phyloP scores from a whole-genome alignment of 2,888 invertebrate species.

The Cotesia congregata region DNA sequence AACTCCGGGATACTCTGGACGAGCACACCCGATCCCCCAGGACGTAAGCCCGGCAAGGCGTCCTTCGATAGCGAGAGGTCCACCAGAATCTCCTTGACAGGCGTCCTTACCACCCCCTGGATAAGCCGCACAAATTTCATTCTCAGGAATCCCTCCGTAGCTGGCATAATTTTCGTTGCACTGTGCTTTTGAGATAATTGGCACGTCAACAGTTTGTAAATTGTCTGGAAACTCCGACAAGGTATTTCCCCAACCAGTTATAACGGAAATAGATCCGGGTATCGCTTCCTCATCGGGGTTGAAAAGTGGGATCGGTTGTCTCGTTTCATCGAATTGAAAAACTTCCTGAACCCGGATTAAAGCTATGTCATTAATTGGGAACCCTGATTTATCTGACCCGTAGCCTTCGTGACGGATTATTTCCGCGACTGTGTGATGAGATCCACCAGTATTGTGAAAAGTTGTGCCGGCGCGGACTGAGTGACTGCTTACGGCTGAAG shows the following conservation, averaged over 20 bases:
- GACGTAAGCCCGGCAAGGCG: constrained; percentile 56
- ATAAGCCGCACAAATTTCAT: constrained; percentile 74
- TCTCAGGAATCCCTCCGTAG: constrained; percentile 54
- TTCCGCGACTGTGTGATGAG: constrained; percentile 35
- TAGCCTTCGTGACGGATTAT: constrained; percentile 39
- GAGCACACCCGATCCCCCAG: constrained; percentile 73
- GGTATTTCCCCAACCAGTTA: constrained; percentile 56
- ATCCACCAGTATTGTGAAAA: constrained; percentile 60
- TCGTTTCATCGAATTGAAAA: constrained; percentile 70
- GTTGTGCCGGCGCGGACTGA: constrained; percentile 61
- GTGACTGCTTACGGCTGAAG: constrained; percentile 54
- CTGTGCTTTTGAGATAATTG: constrained; percentile 71
- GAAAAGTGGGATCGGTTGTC: constrained; percentile 70
- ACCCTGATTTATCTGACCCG: neutral
- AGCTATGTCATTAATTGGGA: constrained; percentile 70
- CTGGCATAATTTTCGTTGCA: constrained; percentile 64
- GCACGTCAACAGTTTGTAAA: constrained; percentile 73
- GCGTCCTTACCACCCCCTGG: constrained; percentile 72
- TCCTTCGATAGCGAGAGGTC: constrained; percentile 51
- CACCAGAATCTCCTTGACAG: constrained; percentile 57
- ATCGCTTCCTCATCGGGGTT: constrained; percentile 55
- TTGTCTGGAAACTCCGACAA: constrained; percentile 19
- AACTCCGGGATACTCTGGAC: constrained; percentile 68
- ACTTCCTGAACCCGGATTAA: constrained; percentile 71
- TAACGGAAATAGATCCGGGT: constrained; percentile 44